Base-by-base conservation (phyloP, 1,140 invertebrate genomes). In the Bombus pascuorum region DNA sequence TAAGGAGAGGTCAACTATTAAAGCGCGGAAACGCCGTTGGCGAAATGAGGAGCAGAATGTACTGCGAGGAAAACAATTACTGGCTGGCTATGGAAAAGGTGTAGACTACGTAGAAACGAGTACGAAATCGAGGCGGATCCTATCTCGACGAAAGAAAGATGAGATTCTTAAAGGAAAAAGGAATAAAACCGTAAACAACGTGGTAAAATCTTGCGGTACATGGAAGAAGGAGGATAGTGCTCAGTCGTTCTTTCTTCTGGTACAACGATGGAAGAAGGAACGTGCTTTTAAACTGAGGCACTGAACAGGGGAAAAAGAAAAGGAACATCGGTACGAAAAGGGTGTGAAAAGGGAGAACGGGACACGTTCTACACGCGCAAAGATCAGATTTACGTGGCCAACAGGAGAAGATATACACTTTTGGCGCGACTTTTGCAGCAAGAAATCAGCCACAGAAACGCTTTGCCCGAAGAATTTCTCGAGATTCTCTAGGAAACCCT, bases 301-400 rank as follows among this genome's bases (percentile, higher is more conserved):
- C 32, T 10, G 74, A 44, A 83, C 62, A 59, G 22, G 9, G 4
- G 65, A 57, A 28, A 34, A n/a, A 25, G 9, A 9, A 47, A 13
- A 1, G n/a, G 10, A 39, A 13, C 6, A 39, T 28, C 10, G 70
- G 25, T 9, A 68, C n/a, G 8, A 39, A 47, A 18, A 42, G 13
- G 78, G 42, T 42, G 32, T 6, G 32, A 62, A 12, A 70, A 32
- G 22, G 22, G 18, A 57, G 34, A 73, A 65, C 10, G 53, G 59
- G 65, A 65, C 72, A 65, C 72, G 80, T 72, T 37, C 66, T 83
- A 75, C 25, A 32, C 44, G 76, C 4, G 62, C 62, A 66, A 82
- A 68, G 82, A 88, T 90, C 72, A 81, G 86, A 88, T 90, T 90
- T 90, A 86, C 86, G 83, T 37, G 66, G 37, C 66, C 32, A 42